Conservation (phyloP, 53 echinoderm and acorn worm genomes). For the Hippasteria phrygiana region DNA sequence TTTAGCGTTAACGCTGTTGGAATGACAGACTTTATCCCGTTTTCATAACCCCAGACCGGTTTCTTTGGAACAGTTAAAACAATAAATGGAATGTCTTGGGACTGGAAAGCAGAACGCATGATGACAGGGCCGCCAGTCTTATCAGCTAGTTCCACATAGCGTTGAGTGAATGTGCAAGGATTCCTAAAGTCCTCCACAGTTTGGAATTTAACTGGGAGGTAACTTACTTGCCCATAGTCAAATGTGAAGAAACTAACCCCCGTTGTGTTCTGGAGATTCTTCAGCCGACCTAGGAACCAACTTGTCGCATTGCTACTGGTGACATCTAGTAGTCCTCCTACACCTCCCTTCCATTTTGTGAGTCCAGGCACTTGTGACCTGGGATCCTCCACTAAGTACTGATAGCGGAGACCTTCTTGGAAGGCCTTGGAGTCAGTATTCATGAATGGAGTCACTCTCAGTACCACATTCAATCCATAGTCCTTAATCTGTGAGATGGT, state of each 20-base stretch:
- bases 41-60: constrained; percentile 73
- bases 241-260: constrained; percentile 84
- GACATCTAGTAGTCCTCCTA: constrained; percentile 82
- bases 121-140: constrained; percentile 56
- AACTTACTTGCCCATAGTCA: constrained; percentile 93
- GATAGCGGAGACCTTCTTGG: constrained; percentile 63
- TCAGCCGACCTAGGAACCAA: constrained; percentile 75
- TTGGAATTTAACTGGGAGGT: constrained; percentile 87
- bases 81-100: constrained; percentile 76
- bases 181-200: constrained; percentile 65
- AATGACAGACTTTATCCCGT: constrained; percentile 88
- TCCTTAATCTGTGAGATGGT: constrained; percentile 56
- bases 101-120: constrained; percentile 77
- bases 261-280: constrained; percentile 44
- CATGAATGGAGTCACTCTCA: constrained; percentile 79
- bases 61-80: constrained; percentile 71
- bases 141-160: constrained; percentile 73
- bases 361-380: constrained; percentile 86
- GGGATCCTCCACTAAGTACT: constrained; percentile 81
- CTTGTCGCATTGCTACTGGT: constrained; percentile 68
- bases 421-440: constrained; percentile 82
- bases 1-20: constrained; percentile 86
- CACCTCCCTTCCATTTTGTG: constrained; percentile 77
- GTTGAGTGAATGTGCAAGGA: constrained; percentile 81
- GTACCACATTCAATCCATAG: constrained; percentile 64